Evolutionary conservation across 2,797 vertebrate genomes (phyloP), one percentile per base, ranked within the genome.

Genomic region (Vespertilio murinus): DNA sequence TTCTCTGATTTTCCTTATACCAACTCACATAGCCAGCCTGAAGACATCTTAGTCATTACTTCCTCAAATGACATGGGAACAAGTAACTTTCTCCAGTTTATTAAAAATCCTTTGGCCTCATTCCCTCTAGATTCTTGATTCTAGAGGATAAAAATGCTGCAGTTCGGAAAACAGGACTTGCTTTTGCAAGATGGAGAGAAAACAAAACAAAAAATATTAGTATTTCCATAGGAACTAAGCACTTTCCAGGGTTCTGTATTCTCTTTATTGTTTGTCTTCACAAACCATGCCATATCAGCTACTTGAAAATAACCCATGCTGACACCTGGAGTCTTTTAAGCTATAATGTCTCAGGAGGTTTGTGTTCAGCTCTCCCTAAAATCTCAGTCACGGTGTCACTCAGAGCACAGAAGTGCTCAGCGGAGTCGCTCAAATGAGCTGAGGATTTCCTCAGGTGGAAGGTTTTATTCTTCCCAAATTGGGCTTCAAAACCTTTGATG

Each of bases 381-480:
- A 33, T 6, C 61, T 12, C 8, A 28, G 47, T 6, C 61, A 69
- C 47, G 35, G 30, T 75, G 47, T 77, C 64, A 42, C 42, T 88
- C 49, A 91, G 28, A 12, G 73, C 95, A 64, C 93, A 96, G 75
- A 87, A 71, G 82, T 95, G 97, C 33, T 47, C 18, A 11, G 70
- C 83, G 2, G 69, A 61, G 49, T 97, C 70, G 0, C 45, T 73
- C 70, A 30, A 25, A 47, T 92, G 54, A 12, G 10, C 77, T 52
- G 23, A 67, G 14, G 18, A 6, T 84, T 97, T 97, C 61, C 10
- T 42, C 70, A 96, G 70, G 56, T 95, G 77, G 35, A 87, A 96
- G 45, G 45, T 67, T n/a, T 91, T 45, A 56, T 6, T 54, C 23
- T 2, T n/a, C 10, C 67, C 38, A 38, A 93, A 20, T 40, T 69